Percentiles rank a stretch among this genome's conserved stretches.
Conservation (phyloP, 2,888 invertebrate genomes). For the Cantharis rufa region DNA sequence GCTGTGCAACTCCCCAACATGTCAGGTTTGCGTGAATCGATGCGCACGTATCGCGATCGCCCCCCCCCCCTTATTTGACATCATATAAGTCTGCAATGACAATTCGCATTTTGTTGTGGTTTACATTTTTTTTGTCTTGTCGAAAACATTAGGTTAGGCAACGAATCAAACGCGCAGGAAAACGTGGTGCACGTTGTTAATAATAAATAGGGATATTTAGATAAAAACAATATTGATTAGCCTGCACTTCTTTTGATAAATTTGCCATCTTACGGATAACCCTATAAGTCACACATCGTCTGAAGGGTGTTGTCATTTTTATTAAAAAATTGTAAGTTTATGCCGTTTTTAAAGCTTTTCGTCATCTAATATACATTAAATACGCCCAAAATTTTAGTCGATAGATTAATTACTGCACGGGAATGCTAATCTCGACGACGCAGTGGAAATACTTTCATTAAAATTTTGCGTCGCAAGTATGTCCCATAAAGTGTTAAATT, state of each 20-base stretch:
- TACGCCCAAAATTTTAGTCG: slow-evolving; percentile 11
- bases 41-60: too few relatives aligned
- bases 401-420: slow-evolving; percentile 17
- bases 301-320: slow-evolving; percentile 54
- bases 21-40: too few relatives aligned
- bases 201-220: not conserved
- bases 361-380: slow-evolving; percentile 16
- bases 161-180: not conserved
- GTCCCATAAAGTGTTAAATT: slow-evolving; percentile 11
- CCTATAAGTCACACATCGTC: slow-evolving; percentile 14
- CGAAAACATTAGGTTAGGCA: not conserved
- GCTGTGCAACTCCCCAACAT: too few relatives aligned
- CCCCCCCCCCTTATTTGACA: not conserved
- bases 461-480: slow-evolving; percentile 28
- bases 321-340: slow-evolving; percentile 52
- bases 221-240: not conserved
- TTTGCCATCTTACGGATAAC: slow-evolving; percentile 17
- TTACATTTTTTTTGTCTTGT: too few relatives aligned
- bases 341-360: slow-evolving; percentile 38
- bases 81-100: too few relatives aligned
- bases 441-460: slow-evolving; percentile 6
- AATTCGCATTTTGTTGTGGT: too few relatives aligned
- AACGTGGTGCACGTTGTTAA: not conserved
- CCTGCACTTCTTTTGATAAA: not conserved
- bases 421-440: not conserved